Evolutionary conservation across 2,888 invertebrate species (phyloP).

Genomic region (Aethes cnicana): DNA sequence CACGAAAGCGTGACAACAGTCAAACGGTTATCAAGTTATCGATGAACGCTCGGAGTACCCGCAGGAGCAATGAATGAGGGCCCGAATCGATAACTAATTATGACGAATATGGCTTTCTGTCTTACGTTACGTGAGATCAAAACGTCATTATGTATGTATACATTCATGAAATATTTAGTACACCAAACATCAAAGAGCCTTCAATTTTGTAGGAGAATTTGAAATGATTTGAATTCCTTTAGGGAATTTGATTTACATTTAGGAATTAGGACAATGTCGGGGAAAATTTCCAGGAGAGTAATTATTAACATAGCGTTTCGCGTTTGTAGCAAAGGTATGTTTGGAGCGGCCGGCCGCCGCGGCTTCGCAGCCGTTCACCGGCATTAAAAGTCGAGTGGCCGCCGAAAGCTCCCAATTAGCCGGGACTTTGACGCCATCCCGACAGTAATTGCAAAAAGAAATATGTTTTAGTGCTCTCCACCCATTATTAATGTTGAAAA

Average conservation of each 20-base stretch:
- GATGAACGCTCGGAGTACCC: slow-evolving; percentile 17
- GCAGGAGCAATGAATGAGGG: slow-evolving; percentile 17
- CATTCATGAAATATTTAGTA: neutral
- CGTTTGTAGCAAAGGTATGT: slow-evolving; percentile 23
- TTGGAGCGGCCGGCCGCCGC: slow-evolving; percentile 36
- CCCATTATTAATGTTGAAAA: slow-evolving; percentile 61
- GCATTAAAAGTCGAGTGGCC: slow-evolving; percentile 71
- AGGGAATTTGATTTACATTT: slow-evolving; percentile 46
- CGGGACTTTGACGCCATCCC: slow-evolving; percentile 66
- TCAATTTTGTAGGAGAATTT: slow-evolving; percentile 9
- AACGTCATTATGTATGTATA: slow-evolving; percentile 7
- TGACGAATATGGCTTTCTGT: slow-evolving; percentile 12
- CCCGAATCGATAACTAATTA: slow-evolving; percentile 26
- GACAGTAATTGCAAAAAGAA: slow-evolving; percentile 71
- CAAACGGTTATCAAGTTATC: slow-evolving; percentile 30
- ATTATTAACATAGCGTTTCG: slow-evolving; percentile 46
- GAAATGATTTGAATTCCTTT: slow-evolving; percentile 41
- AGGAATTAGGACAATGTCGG: slow-evolving; percentile 45
- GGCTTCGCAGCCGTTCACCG: slow-evolving; percentile 42
- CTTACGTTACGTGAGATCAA: slow-evolving; percentile 7
- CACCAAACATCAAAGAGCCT: slow-evolving; percentile 1
- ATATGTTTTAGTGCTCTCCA: slow-evolving; percentile 63
- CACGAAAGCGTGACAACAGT: slow-evolving; percentile 18
- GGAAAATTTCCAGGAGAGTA: slow-evolving; percentile 49
- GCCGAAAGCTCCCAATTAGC: slow-evolving; percentile 76